Evolutionary conservation across 2,797 vertebrate species (phyloP), one percentile per base, ranked within the genome.

Genomic region (Kryptolebias ocellatus): DNA sequence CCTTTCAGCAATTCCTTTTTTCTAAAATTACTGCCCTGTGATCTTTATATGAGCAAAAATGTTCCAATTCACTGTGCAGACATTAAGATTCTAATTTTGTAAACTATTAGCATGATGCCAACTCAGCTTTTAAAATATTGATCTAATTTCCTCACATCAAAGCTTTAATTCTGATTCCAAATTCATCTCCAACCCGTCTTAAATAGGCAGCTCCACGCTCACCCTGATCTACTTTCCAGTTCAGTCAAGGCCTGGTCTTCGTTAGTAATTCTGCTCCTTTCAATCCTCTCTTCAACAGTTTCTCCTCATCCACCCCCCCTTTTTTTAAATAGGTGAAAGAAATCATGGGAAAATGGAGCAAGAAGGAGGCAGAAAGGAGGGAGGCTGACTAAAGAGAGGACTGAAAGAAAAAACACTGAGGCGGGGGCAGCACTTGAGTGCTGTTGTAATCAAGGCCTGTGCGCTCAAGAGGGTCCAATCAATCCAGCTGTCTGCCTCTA

Each of bases 361-460:
- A 58, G 52, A 28, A 64, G 64, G 54, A 64, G 34, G 15, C n/a
- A 53, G 58, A 73, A 55, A 70, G 62, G 46, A 72, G 76, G 63
- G 53, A 65, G 59, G 10, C 34, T 55, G 62, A 72, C 70, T n/a
- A 12, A 44, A 46, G 58, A 64, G 72, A 76, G 57, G 69, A 56
- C 63, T 11, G n/a, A 29, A 57, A 68, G 53, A 60, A 66, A 55
- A 70, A 65, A 27, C 34, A 7, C 34, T 6, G 5, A 3, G 53
- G 2, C 31, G 15, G 37, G 18, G 46, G 60, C 44, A 2, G 67
- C 69, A 80, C 82, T 89, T 58, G 77, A 90, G 83, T 81, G 84
- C 70, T 54, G 83, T 79, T 88, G 86, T 85, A 92, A 91, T 91
- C 90, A 92, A 85, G 85, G 86, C 66, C 77, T 78, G 81, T 64